A percentile compares a stretch with the other conserved stretches of the same genome.
Evolutionary conservation across 30 jellyfish, hydroid and myxozoan species (phyloP).

Genomic region (Chrysaora quinquecirrha): DNA sequence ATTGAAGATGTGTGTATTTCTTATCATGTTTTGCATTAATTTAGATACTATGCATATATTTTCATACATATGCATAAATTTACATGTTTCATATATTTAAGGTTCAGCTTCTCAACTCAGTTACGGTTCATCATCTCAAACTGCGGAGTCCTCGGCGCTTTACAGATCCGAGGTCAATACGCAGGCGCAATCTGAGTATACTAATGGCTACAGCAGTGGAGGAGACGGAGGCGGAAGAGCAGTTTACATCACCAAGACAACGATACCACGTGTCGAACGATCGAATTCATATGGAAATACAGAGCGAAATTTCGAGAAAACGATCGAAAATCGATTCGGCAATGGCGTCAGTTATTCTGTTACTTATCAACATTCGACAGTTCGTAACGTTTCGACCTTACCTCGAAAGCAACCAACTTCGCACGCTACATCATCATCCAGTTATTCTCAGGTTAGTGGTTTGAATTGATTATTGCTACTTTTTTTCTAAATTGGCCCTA

Average conservation of each 20-base stretch:
- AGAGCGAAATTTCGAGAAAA: constrained; percentile 42
- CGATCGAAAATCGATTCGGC: constrained; percentile 49
- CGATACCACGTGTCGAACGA: constrained; percentile 72
- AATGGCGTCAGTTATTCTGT: constrained; percentile 67
- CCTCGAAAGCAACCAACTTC: constrained; percentile 56
- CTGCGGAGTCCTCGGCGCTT: constrained; percentile 58
- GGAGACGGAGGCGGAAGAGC: constrained; percentile 42
- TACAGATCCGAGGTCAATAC: constrained; percentile 30
- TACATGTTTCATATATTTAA: neutral
- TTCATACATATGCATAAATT: too few relatives aligned
- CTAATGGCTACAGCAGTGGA: constrained; percentile 12
- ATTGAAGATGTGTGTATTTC: too few relatives aligned
- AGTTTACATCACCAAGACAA: constrained; percentile 44
- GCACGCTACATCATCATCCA: neutral
- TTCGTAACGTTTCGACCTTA: constrained; percentile 71
- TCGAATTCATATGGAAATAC: constrained; percentile 53
- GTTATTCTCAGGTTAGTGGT: constrained; percentile 71
- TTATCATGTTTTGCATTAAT: too few relatives aligned
- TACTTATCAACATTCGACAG: constrained; percentile 82
- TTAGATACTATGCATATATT: too few relatives aligned
- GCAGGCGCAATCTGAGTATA: constrained; percentile 45
- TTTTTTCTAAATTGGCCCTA: too few relatives aligned
- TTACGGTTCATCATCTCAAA: constrained; percentile 59
- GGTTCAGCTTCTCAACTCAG: constrained; percentile 85
- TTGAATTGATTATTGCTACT: too few relatives aligned